phyloP scores from a whole-genome alignment of 2,113 vertebrate species.

The Stegostoma tigrinum region DNA sequence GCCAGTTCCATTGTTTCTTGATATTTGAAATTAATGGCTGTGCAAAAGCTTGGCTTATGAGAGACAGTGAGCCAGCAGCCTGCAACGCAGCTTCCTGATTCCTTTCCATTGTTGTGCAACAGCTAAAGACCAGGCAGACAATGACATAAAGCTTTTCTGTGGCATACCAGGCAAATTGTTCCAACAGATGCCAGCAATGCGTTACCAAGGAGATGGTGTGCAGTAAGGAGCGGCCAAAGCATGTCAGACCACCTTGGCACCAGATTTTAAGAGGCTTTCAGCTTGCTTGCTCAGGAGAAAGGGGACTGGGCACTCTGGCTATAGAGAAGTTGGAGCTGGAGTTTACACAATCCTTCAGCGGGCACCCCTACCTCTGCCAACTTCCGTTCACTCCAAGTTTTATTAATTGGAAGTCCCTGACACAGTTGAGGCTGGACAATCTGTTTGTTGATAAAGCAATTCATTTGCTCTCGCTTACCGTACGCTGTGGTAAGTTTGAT shows the following conservation, averaged over 20 bases:
- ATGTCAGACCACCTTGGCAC: neutral
- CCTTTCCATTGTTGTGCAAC: neutral
- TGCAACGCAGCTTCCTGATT: neutral
- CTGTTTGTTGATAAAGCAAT: neutral
- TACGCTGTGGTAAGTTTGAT: neutral
- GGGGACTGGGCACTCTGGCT: neutral
- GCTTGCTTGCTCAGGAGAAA: neutral
- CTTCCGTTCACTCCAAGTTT: neutral
- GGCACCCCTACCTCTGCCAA: neutral
- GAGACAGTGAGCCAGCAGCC: neutral
- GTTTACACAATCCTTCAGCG: neutral
- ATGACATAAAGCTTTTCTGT: neutral
- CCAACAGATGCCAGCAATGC: neutral
- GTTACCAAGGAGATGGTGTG: neutral
- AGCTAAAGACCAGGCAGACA: neutral
- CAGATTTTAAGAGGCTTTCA: neutral
- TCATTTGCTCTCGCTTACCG: neutral
- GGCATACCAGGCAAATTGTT: neutral
- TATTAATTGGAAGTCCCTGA: neutral
- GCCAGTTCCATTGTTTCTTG: neutral
- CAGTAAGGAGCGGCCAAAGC: neutral
- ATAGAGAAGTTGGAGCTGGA: neutral
- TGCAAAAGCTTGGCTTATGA: neutral
- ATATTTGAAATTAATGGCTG: neutral
- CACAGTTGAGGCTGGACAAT: neutral